Evolutionary conservation across 1,140 invertebrate genomes (phyloP).

Genomic region (Dendroctonus valens): DNA sequence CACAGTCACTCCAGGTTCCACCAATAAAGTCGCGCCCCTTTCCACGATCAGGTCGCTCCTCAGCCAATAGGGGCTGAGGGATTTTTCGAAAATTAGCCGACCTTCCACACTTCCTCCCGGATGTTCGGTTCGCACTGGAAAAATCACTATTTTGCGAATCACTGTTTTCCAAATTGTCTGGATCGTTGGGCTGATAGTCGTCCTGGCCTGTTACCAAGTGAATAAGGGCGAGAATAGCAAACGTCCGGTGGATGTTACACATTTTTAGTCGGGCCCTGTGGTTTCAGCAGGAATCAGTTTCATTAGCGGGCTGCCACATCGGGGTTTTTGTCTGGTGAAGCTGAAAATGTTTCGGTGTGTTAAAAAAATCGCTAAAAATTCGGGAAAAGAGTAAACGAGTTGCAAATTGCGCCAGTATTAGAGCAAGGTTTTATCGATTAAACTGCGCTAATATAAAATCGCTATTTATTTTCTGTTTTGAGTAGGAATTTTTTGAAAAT

Average conservation of each 20-base stretch:
- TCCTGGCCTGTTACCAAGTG: background rate
- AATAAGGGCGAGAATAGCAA: background rate
- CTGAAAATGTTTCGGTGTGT: too few relatives aligned
- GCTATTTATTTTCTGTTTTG: too few relatives aligned
- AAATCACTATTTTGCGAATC: slow-evolving; percentile 2
- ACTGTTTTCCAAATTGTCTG: background rate
- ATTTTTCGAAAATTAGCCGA: slow-evolving; percentile 56
- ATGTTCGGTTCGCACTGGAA: slow-evolving; percentile 53
- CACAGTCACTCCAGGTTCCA: slow-evolving; percentile 84
- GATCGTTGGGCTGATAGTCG: slow-evolving; percentile 2
- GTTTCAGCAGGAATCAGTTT: background rate
- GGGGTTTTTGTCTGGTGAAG: too few relatives aligned
- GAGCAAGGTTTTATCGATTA: too few relatives aligned
- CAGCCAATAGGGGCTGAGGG: slow-evolving; percentile 73
- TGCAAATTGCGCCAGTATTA: too few relatives aligned
- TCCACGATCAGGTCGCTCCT: slow-evolving; percentile 80
- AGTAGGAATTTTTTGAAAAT: too few relatives aligned
- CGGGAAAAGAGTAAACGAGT: too few relatives aligned
- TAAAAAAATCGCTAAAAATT: too few relatives aligned
- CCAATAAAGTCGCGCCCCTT: slow-evolving; percentile 67
- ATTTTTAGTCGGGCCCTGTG: background rate
- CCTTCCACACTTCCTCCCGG: slow-evolving; percentile 60
- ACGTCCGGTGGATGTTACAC: slow-evolving; percentile 3
- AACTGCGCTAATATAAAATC: too few relatives aligned
- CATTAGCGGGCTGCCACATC: background rate